Base-by-base conservation (phyloP, 2,797 vertebrate genomes). In the Sciurus carolinensis region DNA sequence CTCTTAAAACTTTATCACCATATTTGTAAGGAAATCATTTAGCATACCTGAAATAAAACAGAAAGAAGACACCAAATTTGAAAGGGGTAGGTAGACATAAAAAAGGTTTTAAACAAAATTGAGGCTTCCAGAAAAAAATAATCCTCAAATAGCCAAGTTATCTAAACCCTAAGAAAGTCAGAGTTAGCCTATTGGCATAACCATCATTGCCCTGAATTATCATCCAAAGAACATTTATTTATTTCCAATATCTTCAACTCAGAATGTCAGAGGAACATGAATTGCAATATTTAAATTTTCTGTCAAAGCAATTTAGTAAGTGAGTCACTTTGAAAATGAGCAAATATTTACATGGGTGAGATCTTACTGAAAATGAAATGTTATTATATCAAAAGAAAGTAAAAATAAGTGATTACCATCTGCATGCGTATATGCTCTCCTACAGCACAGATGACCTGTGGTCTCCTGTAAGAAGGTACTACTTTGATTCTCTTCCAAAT, bases 11-110 rank as follows among this genome's bases (percentile, higher is more conserved):
- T 12, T 13, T 36, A 5, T 30, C 17, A 67, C 59, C 76, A 14
- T 84, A 77, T 91, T 87, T 36, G 5, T 79, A 73, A 89, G 66
- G 24, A 92, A 59, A 26, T 81, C 47, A 33, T 81, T 82, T 88
- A 71, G 57, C 10, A 42, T 52, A 57, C 33, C 30, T 81, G 67
- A 2, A 92, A 1, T 9, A 42, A 28, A 62, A 59, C 30, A 80
- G 14, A 85, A 80, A 42, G 15, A 80, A 67, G 84, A 9, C 30
- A 67, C 8, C 1, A 33, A 79, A 66, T 67, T 94, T 28, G 44
- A 82, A 91, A 76, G 3, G 6, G n/a, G 17, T 33, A 6, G 14
- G 44, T 36, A 76, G 13, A 71, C 1, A 30, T 3, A 4, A 73
- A 17, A 39, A 33, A 73, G 7, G 18, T 39, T 6, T 84, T 88